Percentiles rank a stretch among this genome's conserved stretches.
Conservation (phyloP, 2,888 invertebrate species). For the Amphipyra berbera region DNA sequence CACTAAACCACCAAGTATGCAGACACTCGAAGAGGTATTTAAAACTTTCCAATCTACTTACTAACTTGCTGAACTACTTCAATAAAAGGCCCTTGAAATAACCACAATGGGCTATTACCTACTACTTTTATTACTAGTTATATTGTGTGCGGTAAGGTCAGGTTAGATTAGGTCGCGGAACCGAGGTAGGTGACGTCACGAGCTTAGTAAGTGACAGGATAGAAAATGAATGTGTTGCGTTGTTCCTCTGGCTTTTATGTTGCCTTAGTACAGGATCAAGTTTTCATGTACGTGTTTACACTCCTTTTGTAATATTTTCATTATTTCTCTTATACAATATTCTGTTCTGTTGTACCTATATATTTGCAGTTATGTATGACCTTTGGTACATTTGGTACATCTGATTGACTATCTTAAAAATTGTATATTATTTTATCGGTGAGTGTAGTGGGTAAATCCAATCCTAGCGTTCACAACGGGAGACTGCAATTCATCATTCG, state of each 20-base stretch:
- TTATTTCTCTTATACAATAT: constrained; percentile 31
- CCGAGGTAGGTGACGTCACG: constrained; percentile 47
- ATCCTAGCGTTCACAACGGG: no score
- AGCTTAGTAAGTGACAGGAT: constrained; percentile 54
- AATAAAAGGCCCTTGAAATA: constrained; percentile 48
- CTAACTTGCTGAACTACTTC: constrained; percentile 35
- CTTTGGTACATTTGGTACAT: no score
- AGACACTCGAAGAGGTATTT: constrained; percentile 19
- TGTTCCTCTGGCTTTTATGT: constrained; percentile 38
- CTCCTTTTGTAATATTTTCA: constrained; percentile 31
- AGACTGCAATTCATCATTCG: no score
- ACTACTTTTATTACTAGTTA: constrained; percentile 51
- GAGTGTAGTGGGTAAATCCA: no score
- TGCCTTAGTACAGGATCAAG: constrained; percentile 43
- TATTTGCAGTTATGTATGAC: not conserved
- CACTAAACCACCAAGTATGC: constrained; percentile 9
- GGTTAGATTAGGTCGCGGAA: constrained; percentile 37
- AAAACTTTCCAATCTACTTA: constrained; percentile 41
- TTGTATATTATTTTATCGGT: no score
- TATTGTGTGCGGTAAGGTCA: constrained; percentile 44
- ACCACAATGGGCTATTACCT: constrained; percentile 49
- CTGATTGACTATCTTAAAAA: no score
- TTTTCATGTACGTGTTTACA: constrained; percentile 32
- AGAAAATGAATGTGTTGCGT: constrained; percentile 50
- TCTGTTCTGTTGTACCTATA: constrained; percentile 1